Base-by-base conservation (phyloP, 2,888 invertebrate species). In the Phyllotreta striolata region DNA sequence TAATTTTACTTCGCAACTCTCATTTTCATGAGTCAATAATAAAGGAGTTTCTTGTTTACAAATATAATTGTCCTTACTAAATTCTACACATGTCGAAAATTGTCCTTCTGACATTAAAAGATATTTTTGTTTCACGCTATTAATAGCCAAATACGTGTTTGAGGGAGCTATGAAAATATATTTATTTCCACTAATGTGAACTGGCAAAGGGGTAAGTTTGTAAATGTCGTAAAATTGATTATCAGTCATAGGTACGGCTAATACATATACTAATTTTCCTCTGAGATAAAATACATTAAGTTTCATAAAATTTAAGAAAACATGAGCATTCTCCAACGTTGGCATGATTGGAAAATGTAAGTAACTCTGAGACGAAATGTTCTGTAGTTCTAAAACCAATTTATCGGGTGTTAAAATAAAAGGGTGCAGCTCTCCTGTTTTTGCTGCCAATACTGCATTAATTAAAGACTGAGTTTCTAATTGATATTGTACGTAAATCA, bases 271-370 rank as follows among this genome's bases (percentile, higher is more conserved):
- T 43, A 43, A 43, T 12, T 13, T 10, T 1, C 44, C 44, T 12
- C 24, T 46, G 7, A 14, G 46, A 1, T 47, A 47, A 46, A 34
- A 51, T 12, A 46, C 38, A 13, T 24, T 44, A 9, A 49, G 2
- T 37, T 49, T 58, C 14, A 47, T 35, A 58, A 49, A 58, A 35
- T 58, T 58, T 13, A 58, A 35, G 38, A 58, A 58, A 39, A 58
- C 8, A 14, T 52, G 60, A 7, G 40, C 49, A n/a, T 47, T 40
- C 8, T 57, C 58, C 4, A 51, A n/a, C 9, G 57, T 54, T n/a
- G 59, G 58, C 59, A 63, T 63, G 9, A 61, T 34, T 10, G 66
- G 60, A 54, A 60, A 60, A 54, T n/a, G n/a, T n/a, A n/a, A n/a
- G n/a, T 66, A 46, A 8, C 10, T 46, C 8, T 6, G 3, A 1